Percentiles rank a stretch among this genome's conserved stretches.
These are phyloP conservation scores for Dysidea cf. avara DNA, from an alignment of 37 sponge, comb jelly and placozoan genomes.

Conservation along the genomic window DNA sequence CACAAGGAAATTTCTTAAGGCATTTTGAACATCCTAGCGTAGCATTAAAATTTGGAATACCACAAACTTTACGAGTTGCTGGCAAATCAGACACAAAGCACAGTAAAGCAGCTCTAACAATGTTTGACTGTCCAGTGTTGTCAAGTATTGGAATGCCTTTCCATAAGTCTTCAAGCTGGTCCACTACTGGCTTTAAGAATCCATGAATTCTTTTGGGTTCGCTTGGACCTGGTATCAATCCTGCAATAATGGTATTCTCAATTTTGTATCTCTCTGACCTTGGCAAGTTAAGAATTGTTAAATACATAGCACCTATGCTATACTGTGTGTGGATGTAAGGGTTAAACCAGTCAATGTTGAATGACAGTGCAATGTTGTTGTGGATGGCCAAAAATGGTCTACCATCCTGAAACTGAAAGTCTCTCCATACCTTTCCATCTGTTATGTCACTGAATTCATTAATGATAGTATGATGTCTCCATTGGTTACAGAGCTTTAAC, in stretches of 20 bases:
- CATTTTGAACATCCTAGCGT: slow-evolving; percentile 38
- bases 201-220: slow-evolving; percentile 16
- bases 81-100: slow-evolving; percentile 42
- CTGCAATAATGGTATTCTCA: slow-evolving; percentile 24
- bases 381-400: slow-evolving; percentile 2
- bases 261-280: slow-evolving; percentile 3
- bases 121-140: neutral
- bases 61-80: slow-evolving; percentile 53
- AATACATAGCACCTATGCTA: slow-evolving; percentile 22
- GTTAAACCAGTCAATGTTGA: slow-evolving; percentile 53
- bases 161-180: slow-evolving; percentile 23
- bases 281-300: slow-evolving; percentile 28
- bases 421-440: slow-evolving; percentile 48
- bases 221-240: slow-evolving; percentile 31
- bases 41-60: slow-evolving; percentile 33
- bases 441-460: slow-evolving; percentile 29
- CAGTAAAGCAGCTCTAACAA: slow-evolving; percentile 21
- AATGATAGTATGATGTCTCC: too few relatives aligned
- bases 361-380: slow-evolving; percentile 8
- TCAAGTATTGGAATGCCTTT: slow-evolving; percentile 17
- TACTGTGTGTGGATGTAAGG: slow-evolving; percentile 26
- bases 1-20: slow-evolving; percentile 18
- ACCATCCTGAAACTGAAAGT: slow-evolving; percentile 2
- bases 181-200: slow-evolving; percentile 27
- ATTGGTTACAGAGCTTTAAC: neutral